phyloP scores from a whole-genome alignment of 2,113 vertebrate genomes.

The Piprites chloris region DNA sequence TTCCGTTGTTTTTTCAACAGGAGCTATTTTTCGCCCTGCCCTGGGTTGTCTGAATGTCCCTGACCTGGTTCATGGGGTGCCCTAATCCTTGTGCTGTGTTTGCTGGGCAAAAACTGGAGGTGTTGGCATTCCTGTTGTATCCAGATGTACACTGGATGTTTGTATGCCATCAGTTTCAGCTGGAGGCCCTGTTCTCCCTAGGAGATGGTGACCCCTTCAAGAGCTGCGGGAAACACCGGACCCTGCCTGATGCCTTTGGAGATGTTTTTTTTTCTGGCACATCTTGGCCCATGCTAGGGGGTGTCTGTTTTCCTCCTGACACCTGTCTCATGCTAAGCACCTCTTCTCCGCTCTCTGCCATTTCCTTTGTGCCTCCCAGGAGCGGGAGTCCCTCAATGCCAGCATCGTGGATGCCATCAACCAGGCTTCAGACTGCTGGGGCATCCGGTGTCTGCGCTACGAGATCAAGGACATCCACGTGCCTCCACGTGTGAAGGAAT shows the following conservation, averaged over 20 bases:
- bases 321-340: not conserved
- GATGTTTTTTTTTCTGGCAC: not conserved
- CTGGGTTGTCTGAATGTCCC: not conserved
- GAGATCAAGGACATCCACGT: conserved; percentile 98
- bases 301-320: not conserved
- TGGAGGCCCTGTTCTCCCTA: not conserved
- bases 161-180: not conserved
- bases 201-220: not conserved
- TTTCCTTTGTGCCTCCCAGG: conserved; percentile 68
- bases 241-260: not conserved
- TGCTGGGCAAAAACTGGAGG: not conserved
- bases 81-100: not conserved
- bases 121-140: not conserved
- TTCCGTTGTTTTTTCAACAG: not conserved
- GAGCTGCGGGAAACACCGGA: not conserved
- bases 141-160: not conserved
- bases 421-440: conserved; percentile 93
- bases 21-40: not conserved
- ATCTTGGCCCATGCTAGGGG: fast-evolving
- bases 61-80: not conserved
- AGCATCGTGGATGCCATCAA: conserved; percentile 95
- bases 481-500: conserved; percentile 93
- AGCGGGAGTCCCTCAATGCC: conserved; percentile 89
- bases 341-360: not conserved
- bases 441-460: conserved; percentile 92